Base-by-base conservation (phyloP, 2,797 vertebrate genomes). In the Paguma larvata region DNA sequence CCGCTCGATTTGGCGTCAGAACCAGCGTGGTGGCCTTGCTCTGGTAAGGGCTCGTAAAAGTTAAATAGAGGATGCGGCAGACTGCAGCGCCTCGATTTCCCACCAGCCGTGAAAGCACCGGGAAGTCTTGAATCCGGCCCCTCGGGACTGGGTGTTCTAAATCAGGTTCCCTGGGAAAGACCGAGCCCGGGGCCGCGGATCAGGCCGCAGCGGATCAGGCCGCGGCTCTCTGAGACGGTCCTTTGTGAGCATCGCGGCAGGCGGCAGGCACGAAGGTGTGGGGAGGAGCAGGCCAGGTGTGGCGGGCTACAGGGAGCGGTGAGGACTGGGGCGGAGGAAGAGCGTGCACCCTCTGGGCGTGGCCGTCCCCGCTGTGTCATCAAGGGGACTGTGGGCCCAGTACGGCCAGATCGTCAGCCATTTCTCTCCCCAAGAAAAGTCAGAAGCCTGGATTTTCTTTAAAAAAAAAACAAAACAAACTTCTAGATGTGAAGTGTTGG, bases 381-480 rank as follows among this genome's bases (percentile, higher is more conserved):
- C 85, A 46, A 6, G 19, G 1, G 75, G 51, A 21, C 3, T 5
- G 1, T 2, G 27, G 5, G 13, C 63, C 83, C 67, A 5, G 30
- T 1, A 2, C 38, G 82, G n/a, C 88, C 63, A 41, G n/a, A 46
- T 18, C 56, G 13, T 87, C 16, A 3, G 8, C 12, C 34, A 6
- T 41, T 46, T 18, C 56, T 16, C 30, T 1, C 19, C 38, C 56
- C 15, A 59, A 68, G 53, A 63, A 25, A 41, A 79, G 18, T 68
- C n/a, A 77, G 75, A 86, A 95, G 65, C 87, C 65, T 56, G 30
- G 56, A n/a, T 73, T 92, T 95, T 79, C 59, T 23, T 65, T 65
- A 32, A 48, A 30, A 48, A 30, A 32, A 30, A 16, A 48, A 23
- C 15, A 59, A 59, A 12, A 48, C 38, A 62, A 70, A 32, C 72